phyloP scores from a whole-genome alignment of 2,888 invertebrate genomes.

The Cephonodes hylas region DNA sequence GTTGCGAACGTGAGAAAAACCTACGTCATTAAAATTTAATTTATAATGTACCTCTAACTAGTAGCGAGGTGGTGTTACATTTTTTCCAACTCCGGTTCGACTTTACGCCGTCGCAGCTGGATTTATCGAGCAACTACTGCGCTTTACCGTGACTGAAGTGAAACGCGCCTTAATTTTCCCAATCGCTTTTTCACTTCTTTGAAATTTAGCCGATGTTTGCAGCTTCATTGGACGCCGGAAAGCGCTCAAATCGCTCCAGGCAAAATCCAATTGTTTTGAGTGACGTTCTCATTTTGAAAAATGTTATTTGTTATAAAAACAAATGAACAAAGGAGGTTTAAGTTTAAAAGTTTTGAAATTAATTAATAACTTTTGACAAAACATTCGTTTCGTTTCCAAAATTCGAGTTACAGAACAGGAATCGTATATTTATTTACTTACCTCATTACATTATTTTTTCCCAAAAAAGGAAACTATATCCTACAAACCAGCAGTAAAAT shows the following conservation, averaged over 20 bases:
- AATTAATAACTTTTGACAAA: too few species aligned
- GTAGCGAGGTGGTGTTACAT: conserved; percentile 7
- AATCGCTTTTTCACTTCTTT: not conserved
- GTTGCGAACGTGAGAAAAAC: not conserved
- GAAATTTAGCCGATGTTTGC: not conserved
- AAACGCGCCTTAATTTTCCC: conserved; percentile 1
- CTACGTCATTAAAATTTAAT: conserved; percentile 6
- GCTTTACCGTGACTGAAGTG: not conserved
- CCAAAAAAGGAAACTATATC: too few species aligned
- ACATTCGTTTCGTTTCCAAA: too few species aligned
- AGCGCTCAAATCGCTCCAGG: too few species aligned
- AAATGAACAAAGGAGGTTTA: too few species aligned
- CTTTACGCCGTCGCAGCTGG: not conserved
- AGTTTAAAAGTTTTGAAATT: too few species aligned
- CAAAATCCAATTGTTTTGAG: not conserved
- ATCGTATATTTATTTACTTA: too few species aligned
- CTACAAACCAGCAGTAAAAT: too few species aligned
- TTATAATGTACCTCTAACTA: conserved; percentile 4
- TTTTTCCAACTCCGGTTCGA: not conserved
- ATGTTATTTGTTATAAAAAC: too few species aligned
- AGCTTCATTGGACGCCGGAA: not conserved
- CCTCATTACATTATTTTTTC: too few species aligned
- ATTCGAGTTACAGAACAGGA: too few species aligned
- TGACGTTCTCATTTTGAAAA: too few species aligned
- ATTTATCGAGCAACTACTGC: not conserved